Evolutionary conservation across 2,113 vertebrate species (phyloP).

Genomic region (Danio rerio): DNA sequence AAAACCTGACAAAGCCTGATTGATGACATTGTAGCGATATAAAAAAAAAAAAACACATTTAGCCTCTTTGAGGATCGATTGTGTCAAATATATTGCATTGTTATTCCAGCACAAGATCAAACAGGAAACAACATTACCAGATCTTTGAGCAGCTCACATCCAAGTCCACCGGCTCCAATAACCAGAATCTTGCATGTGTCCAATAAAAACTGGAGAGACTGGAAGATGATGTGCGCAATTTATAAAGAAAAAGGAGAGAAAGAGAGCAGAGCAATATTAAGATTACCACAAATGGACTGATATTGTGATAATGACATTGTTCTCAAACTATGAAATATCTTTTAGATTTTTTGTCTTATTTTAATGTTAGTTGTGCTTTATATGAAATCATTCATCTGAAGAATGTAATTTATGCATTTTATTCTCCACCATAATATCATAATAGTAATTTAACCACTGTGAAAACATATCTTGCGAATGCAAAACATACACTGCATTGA

Average conservation of each 20-base stretch:
- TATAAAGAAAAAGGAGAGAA: constrained; percentile 34
- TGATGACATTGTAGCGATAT: neutral
- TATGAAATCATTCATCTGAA: too few species aligned
- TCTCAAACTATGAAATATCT: too few species aligned
- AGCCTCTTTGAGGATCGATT: neutral
- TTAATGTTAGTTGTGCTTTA: too few species aligned
- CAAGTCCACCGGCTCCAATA: constrained; percentile 94
- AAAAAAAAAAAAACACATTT: neutral
- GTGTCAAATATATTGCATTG: neutral
- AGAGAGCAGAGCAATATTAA: neutral
- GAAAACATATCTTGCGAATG: too few species aligned
- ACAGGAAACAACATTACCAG: constrained; percentile 78
- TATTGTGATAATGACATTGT: neutral
- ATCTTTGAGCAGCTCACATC: constrained; percentile 96
- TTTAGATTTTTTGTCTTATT: too few species aligned
- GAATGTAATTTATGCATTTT: too few species aligned
- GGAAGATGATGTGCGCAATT: constrained; percentile 54
- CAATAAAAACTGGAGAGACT: constrained; percentile 92
- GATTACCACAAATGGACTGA: neutral
- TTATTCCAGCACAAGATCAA: neutral
- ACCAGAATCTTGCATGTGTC: constrained; percentile 94
- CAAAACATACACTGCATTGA: too few species aligned
- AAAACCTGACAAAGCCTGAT: constrained; percentile 89
- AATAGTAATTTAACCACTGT: too few species aligned
- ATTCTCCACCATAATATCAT: too few species aligned